Percentiles rank a stretch among this genome's conserved stretches.
These are phyloP conservation scores for Drosophila borborema DNA, from an alignment of 2,888 invertebrate genomes.

Conservation along the genomic window DNA sequence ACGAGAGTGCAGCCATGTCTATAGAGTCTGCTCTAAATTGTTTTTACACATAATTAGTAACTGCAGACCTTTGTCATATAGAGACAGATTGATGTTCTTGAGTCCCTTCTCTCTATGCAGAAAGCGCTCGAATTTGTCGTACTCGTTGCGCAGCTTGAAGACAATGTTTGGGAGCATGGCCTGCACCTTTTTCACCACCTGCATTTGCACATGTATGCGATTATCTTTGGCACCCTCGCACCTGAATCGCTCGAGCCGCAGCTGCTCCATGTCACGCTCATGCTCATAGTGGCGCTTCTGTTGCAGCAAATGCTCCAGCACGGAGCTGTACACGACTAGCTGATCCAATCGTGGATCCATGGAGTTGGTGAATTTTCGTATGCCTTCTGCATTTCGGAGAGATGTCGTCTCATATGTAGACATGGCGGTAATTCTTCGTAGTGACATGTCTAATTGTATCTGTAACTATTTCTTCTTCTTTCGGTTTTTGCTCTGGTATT, in stretches of 20 bases:
- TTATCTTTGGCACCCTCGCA: constrained; percentile 41
- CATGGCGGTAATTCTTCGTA: constrained; percentile 9
- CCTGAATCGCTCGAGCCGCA: constrained; percentile 51
- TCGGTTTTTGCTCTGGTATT: not conserved
- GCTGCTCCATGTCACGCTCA: constrained; percentile 42
- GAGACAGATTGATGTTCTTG: constrained; percentile 14
- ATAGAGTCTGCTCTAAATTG: constrained; percentile 34
- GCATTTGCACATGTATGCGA: constrained; percentile 46
- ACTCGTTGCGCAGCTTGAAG: constrained; percentile 59
- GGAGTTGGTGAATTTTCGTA: constrained; percentile 9
- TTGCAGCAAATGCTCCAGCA: constrained; percentile 54
- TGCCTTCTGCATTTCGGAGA: constrained; percentile 14
- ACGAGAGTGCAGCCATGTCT: constrained; percentile 10
- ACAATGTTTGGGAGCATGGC: constrained; percentile 61
- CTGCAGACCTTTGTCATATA: constrained; percentile 33
- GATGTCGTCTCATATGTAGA: constrained; percentile 8
- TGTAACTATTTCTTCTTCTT: not conserved
- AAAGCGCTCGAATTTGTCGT: constrained; percentile 52
- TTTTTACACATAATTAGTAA: constrained; percentile 37
- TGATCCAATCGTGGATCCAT: constrained; percentile 59
- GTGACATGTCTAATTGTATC: constrained; percentile 1
- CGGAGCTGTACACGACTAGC: constrained; percentile 52
- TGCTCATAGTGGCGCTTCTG: constrained; percentile 58
- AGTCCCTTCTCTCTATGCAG: constrained; percentile 37
- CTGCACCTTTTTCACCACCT: constrained; percentile 47